These are phyloP conservation scores for Proteles cristata DNA, from an alignment of 2,113 vertebrate genomes.

Conservation along the genomic window DNA sequence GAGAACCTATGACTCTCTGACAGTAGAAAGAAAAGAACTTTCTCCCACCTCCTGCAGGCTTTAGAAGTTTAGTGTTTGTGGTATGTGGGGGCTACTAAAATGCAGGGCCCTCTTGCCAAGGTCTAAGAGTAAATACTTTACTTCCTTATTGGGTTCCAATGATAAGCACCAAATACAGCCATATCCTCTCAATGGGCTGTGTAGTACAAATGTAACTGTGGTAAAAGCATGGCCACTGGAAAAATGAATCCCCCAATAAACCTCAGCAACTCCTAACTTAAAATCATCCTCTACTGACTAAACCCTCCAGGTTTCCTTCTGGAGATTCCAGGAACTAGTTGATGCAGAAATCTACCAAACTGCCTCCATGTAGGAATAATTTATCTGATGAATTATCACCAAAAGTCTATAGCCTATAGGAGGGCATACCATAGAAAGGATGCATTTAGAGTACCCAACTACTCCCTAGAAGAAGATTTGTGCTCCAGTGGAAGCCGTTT, in stretches of 20 bases:
- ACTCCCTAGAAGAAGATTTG: background rate
- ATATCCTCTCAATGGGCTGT: background rate
- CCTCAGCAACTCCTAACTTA: background rate
- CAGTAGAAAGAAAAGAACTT: background rate
- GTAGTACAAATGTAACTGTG: background rate
- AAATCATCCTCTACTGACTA: background rate
- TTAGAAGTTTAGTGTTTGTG: background rate
- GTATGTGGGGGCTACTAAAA: background rate
- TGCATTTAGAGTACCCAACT: background rate
- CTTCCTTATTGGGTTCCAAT: background rate
- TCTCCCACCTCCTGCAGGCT: background rate
- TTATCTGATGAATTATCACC: background rate
- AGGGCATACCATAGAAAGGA: background rate
- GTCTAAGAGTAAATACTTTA: background rate
- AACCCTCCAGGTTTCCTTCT: background rate
- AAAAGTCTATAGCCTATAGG: background rate
- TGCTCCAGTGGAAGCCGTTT: background rate
- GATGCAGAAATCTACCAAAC: background rate
- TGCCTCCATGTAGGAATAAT: background rate
- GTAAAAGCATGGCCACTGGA: background rate
- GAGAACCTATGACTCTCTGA: background rate
- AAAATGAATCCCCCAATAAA: background rate
- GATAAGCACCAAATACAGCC: background rate
- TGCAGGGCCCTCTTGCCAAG: background rate
- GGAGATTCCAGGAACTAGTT: background rate